These are phyloP conservation scores for Sebastes dallii DNA, from an alignment of 2,797 vertebrate genomes.

Conservation along the genomic window DNA sequence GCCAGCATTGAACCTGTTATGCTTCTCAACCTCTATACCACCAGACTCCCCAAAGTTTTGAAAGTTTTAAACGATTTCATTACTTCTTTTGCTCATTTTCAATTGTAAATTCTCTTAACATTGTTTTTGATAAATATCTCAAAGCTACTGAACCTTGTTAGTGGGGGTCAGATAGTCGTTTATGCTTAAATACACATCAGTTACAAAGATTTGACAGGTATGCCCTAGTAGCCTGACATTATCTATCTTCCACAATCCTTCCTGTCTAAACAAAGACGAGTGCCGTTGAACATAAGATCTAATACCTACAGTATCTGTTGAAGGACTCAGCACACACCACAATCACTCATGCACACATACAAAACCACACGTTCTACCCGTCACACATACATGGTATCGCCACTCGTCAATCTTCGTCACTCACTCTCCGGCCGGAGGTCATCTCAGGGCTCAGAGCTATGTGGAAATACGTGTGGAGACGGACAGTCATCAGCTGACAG, in stretches of 20 bases:
- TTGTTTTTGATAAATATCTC: rapidly evolving
- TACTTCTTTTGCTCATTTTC: background rate
- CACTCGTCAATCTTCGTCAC: conserved; percentile 18
- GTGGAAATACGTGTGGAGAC: conserved; percentile 12
- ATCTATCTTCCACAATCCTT: background rate
- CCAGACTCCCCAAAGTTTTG: background rate
- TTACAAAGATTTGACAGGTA: background rate
- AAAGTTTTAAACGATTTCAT: background rate
- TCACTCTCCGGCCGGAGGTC: conserved; percentile 17
- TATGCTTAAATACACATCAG: background rate
- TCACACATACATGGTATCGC: background rate
- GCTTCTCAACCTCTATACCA: background rate
- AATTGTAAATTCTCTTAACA: rapidly evolving
- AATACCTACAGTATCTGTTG: background rate
- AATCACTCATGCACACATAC: background rate
- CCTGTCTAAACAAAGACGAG: conserved; percentile 44
- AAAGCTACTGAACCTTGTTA: background rate
- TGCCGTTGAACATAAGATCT: background rate
- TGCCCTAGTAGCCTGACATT: background rate
- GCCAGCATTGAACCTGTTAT: background rate
- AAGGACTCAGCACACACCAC: background rate
- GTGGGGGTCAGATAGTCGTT: background rate
- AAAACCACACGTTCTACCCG: background rate
- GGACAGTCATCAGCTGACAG: background rate
- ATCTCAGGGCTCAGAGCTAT: conserved; percentile 10